A percentile compares a stretch with the other conserved stretches of the same genome.
Conservation (phyloP, 2,113 vertebrate genomes). For the Eleginops maclovinus region DNA sequence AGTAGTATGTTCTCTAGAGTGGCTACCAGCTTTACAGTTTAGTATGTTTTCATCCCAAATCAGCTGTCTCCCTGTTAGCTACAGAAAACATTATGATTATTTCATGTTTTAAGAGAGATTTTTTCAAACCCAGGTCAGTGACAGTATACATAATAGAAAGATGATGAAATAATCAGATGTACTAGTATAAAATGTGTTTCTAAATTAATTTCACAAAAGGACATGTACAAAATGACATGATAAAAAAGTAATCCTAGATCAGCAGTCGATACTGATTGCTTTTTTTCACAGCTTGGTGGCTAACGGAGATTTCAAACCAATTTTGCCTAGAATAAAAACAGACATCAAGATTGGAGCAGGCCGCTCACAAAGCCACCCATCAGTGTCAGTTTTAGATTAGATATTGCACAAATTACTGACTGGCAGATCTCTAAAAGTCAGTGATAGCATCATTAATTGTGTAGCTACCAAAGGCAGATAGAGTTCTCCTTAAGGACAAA, state of each 20-base stretch:
- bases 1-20: slow-evolving; percentile 3
- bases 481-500: slow-evolving; percentile 34
- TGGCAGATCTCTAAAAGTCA: slow-evolving; percentile 29
- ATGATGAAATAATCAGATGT: slow-evolving; percentile 15
- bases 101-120: not conserved
- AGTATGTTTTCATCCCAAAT: slow-evolving; percentile 3
- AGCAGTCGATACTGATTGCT: not conserved
- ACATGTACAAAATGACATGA: slow-evolving; percentile 53
- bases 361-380: slow-evolving; percentile 4
- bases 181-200: slow-evolving; percentile 53
- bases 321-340: slow-evolving; percentile 16
- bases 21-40: slow-evolving; percentile 10
- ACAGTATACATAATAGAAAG: slow-evolving; percentile 11
- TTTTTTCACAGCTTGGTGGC: not conserved
- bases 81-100: slow-evolving; percentile 23
- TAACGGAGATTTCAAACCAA: slow-evolving; percentile 14
- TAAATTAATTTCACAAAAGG: slow-evolving; percentile 33
- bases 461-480: slow-evolving; percentile 46
- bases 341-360: slow-evolving; percentile 1
- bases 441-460: slow-evolving; percentile 18
- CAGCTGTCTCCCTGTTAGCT: slow-evolving; percentile 8
- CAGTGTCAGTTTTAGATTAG: slow-evolving; percentile 32
- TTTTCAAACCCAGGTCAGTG: slow-evolving; percentile 6
- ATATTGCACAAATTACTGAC: slow-evolving; percentile 51
- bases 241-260: not conserved